Conservation (phyloP, 2,797 vertebrate species). For the Pempheris klunzingeri region DNA sequence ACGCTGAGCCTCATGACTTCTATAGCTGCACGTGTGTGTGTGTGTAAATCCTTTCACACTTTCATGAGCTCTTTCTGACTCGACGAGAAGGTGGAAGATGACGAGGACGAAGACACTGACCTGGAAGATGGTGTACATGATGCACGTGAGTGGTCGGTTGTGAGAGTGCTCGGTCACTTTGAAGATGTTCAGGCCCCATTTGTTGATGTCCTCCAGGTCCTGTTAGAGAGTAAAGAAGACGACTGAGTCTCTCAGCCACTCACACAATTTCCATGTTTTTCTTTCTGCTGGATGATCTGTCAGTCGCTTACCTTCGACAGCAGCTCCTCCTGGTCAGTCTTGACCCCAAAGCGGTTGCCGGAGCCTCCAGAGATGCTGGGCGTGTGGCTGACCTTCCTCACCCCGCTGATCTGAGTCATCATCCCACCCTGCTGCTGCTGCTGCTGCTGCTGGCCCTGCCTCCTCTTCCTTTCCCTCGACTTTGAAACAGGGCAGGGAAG, state of each 20-base stretch:
- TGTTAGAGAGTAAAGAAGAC: constrained; percentile 57
- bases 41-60: not conserved
- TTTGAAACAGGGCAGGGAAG: constrained; percentile 95
- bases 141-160: constrained; percentile 94
- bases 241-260: constrained; percentile 19
- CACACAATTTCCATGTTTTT: not conserved
- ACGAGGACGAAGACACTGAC: constrained; percentile 78
- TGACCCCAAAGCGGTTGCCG: constrained; percentile 94
- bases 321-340: constrained; percentile 95
- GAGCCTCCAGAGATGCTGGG: constrained; percentile 90
- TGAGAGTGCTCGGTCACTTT: constrained; percentile 94
- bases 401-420: constrained; percentile 97
- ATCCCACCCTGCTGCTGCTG: constrained; percentile 84
- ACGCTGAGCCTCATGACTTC: not conserved
- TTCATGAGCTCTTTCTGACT: constrained; percentile 7
- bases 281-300: no score
- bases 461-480: constrained; percentile 95
- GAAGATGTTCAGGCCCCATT: constrained; percentile 98
- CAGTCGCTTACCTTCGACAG: constrained; percentile 89
- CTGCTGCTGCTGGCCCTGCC: constrained; percentile 87
- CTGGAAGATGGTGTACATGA: constrained; percentile 99
- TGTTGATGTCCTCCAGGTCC: constrained; percentile 97
- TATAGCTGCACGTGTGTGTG: not conserved
- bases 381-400: constrained; percentile 94
- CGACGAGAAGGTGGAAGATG: not conserved